Evolutionary conservation across 2,113 vertebrate genomes (phyloP), one percentile per base, ranked within the genome.

Genomic region (Trogon surrucura): DNA sequence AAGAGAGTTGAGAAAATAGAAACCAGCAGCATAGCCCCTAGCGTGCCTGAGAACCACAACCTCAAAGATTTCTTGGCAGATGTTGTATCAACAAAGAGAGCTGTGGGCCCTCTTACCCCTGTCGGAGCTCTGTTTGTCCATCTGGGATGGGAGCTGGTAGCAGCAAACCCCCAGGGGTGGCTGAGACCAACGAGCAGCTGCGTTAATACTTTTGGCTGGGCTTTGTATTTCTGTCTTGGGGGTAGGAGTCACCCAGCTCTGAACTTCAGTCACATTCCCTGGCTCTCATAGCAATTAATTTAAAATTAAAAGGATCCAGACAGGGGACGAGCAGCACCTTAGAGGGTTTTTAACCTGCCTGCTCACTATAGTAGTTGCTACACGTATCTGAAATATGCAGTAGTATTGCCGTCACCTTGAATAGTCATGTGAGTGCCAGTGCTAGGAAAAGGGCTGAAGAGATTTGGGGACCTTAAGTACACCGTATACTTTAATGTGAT

Each of bases 41-140:
- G 73, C 62, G 82, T 19, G 92, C 88, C 70, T 93, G 92, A 94
- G 95, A 96, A 96, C 54, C 73, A 80, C 2, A 87, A 66, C 47
- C 77, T 89, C 50, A 47, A 47, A 87, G 73, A 92, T 69, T 95
- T 84, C 77, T 91, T 77, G 91, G 91, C 93, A 89, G 62, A 93
- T 36, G 75, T 4, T 61, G 8, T 45, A 91, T 65, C 60, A 74
- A 4, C 41, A 4, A 57, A 30, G 86, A 92, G 71, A 85, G 86
- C 80, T 84, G 53, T 7, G 72, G 51, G 86, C 82, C 91, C 83
- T 92, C 92, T 95, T 79, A 72, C 77, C 83, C 65, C 53, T 19
- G 6, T 77, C 74, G 72, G 80, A 85, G 80, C 53, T 93, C 81
- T 92, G 91, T 89, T 96, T 95, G 87, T 47, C 50, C 73, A 23